phyloP scores from a whole-genome alignment of 2,113 vertebrate species.

The Genyomyrus donnyi region DNA sequence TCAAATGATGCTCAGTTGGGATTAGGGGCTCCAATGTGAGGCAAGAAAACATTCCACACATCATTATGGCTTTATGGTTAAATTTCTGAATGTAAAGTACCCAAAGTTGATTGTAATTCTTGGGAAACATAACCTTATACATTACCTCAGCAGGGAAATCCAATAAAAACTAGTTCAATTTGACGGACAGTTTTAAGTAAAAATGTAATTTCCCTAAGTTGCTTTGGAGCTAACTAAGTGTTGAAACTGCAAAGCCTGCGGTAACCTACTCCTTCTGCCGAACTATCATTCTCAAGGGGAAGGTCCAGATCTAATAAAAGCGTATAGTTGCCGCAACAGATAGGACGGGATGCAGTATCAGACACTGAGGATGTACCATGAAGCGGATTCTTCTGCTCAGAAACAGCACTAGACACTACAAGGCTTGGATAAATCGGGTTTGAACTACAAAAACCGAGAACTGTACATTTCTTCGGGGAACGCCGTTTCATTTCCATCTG shows the following conservation, averaged over 20 bases:
- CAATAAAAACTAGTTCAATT: background rate
- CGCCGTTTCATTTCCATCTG: background rate
- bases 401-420: background rate
- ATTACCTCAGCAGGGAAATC: background rate
- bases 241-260: background rate
- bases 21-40: background rate
- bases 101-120: background rate
- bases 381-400: background rate
- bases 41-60: background rate
- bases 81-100: background rate
- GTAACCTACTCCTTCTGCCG: background rate
- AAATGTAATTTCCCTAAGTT: background rate
- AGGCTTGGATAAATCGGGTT: background rate
- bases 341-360: conserved; percentile 1
- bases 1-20: background rate
- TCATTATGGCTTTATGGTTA: background rate
- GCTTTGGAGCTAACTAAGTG: background rate
- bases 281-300: conserved; percentile 5
- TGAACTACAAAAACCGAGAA: background rate
- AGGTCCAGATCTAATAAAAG: conserved; percentile 12
- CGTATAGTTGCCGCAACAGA: conserved; percentile 7
- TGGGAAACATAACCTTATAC: background rate
- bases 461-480: background rate
- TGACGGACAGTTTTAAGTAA: background rate
- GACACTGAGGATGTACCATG: background rate